A percentile compares a stretch with the other conserved stretches of the same genome.
Conservation (phyloP, 2,113 vertebrate genomes). For the rat (Rattus norvegicus) region DNA sequence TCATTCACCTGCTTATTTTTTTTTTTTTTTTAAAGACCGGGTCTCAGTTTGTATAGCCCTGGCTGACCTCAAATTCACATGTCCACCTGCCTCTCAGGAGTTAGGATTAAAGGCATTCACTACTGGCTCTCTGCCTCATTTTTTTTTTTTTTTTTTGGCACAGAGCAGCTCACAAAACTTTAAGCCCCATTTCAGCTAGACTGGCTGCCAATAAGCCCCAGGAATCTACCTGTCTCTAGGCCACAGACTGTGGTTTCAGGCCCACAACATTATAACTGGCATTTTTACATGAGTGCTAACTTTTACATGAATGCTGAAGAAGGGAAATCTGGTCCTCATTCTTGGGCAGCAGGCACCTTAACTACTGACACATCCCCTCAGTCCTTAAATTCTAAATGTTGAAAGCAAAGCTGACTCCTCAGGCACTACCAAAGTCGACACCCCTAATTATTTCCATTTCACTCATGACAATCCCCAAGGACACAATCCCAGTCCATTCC, state of each 20-base stretch:
- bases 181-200: not conserved
- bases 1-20: not conserved
- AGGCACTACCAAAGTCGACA: not conserved
- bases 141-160: too few relatives aligned
- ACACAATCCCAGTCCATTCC: not conserved
- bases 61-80: not conserved
- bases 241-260: not conserved
- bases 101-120: not conserved
- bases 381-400: not conserved
- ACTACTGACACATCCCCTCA: not conserved
- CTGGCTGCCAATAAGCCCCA: too few relatives aligned
- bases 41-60: not conserved
- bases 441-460: not conserved
- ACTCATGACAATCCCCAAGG: not conserved
- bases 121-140: not conserved
- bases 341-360: not conserved
- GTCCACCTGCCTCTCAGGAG: not conserved
- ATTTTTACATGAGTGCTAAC: not conserved
- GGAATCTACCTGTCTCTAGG: not conserved
- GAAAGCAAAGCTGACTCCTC: slow-evolving; percentile 31
- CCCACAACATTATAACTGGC: not conserved
- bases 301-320: not conserved
- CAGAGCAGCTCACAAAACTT: not conserved
- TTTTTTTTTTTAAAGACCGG: not conserved
- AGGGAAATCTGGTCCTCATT: not conserved